phyloP scores from a whole-genome alignment of 1,140 invertebrate species.

The Drosophila ambigua region DNA sequence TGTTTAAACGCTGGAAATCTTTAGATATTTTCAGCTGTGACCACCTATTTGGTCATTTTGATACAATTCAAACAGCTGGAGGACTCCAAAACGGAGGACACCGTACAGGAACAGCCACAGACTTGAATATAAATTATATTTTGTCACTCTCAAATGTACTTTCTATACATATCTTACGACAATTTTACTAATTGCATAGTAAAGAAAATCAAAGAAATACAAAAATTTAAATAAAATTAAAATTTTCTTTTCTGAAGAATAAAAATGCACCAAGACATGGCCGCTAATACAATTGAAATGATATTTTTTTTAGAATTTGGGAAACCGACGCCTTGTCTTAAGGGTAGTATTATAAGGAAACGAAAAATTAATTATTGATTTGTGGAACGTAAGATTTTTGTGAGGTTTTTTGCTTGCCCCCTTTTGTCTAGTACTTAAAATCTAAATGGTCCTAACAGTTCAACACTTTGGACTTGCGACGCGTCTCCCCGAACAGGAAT shows the following conservation, averaged over 20 bases:
- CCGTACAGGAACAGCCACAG: constrained; percentile 15
- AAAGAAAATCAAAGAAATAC: constrained; percentile 21
- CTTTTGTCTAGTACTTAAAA: constrained; percentile 25
- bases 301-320: constrained; percentile 35
- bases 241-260: constrained; percentile 4
- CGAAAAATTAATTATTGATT: constrained; percentile 2
- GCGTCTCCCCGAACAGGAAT: constrained; percentile 91
- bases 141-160: constrained; percentile 53
- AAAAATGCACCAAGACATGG: constrained; percentile 25
- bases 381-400: constrained; percentile 29
- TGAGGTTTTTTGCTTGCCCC: constrained; percentile 12
- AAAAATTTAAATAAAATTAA: constrained; percentile 2
- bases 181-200: constrained; percentile 64
- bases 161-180: constrained; percentile 66
- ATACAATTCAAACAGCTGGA: constrained; percentile 82
- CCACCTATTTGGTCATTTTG: constrained; percentile 79
- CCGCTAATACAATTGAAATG: constrained; percentile 35
- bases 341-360: constrained; percentile 1
- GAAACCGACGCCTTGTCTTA: constrained; percentile 55
- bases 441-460: constrained; percentile 56
- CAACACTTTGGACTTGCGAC: constrained; percentile 72
- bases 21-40: constrained; percentile 82
- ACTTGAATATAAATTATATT: constrained; percentile 14
- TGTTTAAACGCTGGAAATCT: not conserved
- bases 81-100: constrained; percentile 72